phyloP scores from a whole-genome alignment of 2,888 invertebrate species.

The Eutolmus rufibarbis region DNA sequence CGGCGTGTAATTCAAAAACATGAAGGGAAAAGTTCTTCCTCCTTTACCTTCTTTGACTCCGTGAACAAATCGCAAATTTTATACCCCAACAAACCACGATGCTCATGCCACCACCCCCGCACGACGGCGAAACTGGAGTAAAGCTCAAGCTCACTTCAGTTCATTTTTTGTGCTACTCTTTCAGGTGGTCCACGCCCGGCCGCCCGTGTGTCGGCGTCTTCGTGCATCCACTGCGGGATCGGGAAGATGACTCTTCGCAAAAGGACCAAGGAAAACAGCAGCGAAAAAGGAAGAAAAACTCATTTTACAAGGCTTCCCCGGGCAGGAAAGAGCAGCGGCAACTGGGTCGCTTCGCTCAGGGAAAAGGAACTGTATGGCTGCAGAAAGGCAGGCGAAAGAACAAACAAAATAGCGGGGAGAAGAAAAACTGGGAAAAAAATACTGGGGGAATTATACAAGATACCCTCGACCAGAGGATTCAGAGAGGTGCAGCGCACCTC shows the following conservation, averaged over 20 bases:
- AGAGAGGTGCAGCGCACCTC: not conserved
- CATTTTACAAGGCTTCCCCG: constrained; percentile 21
- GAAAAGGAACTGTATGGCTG: not conserved
- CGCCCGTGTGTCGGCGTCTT: not conserved
- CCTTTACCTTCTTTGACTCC: not conserved
- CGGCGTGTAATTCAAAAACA: constrained; percentile 19
- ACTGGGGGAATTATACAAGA: constrained; percentile 13
- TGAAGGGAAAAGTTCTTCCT: not conserved
- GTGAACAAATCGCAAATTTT: constrained; percentile 41
- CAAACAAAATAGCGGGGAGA: constrained; percentile 11
- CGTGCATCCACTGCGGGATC: not conserved
- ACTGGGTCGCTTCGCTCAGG: not conserved
- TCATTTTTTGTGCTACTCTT: not conserved
- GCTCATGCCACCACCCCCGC: not conserved
- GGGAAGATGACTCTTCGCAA: constrained; percentile 24
- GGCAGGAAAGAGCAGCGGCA: constrained; percentile 13
- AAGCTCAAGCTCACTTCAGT: not conserved
- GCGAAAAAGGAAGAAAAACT: constrained; percentile 22
- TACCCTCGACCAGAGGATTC: not conserved
- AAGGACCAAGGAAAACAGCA: not conserved
- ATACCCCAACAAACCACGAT: constrained; percentile 32
- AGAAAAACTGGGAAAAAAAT: not conserved
- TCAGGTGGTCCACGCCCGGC: not conserved
- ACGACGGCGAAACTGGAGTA: not conserved
- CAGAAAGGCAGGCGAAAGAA: not conserved